A percentile compares a stretch with the other conserved stretches of the same genome.
Evolutionary conservation across 2,797 vertebrate genomes (phyloP).

Genomic region (Taenioides sp.): DNA sequence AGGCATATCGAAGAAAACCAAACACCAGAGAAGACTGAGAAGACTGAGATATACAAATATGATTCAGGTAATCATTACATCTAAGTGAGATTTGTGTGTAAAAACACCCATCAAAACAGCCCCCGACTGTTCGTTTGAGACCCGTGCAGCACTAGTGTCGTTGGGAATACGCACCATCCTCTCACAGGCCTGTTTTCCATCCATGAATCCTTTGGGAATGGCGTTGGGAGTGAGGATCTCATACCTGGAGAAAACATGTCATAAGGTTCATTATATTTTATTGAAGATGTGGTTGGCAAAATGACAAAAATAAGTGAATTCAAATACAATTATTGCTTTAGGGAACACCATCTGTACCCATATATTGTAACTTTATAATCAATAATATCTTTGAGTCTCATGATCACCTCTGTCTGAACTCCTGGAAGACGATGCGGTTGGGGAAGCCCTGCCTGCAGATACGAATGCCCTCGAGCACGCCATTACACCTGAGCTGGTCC

Average conservation of each 20-base stretch:
- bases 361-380: no score
- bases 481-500: conserved; percentile 94
- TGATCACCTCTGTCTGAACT: conserved; percentile 92
- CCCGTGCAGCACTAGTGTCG: no score
- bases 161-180: conserved; percentile 82
- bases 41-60: no score
- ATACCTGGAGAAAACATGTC: conserved; percentile 77
- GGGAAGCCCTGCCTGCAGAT: conserved; percentile 98
- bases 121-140: no score
- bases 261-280: neutral
- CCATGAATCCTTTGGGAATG: conserved; percentile 98
- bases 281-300: neutral
- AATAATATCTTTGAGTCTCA: neutral
- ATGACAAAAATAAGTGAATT: no score
- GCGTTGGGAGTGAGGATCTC: conserved; percentile 98
- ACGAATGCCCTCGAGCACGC: conserved; percentile 93
- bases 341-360: no score
- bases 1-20: no score
- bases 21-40: no score
- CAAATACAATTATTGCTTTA: no score
- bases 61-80: no score
- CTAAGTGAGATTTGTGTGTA: no score
- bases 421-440: conserved; percentile 97
- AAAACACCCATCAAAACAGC: no score
- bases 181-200: conserved; percentile 97